phyloP scores from a whole-genome alignment of 2,113 vertebrate genomes.

The Salvelinus alpinus region DNA sequence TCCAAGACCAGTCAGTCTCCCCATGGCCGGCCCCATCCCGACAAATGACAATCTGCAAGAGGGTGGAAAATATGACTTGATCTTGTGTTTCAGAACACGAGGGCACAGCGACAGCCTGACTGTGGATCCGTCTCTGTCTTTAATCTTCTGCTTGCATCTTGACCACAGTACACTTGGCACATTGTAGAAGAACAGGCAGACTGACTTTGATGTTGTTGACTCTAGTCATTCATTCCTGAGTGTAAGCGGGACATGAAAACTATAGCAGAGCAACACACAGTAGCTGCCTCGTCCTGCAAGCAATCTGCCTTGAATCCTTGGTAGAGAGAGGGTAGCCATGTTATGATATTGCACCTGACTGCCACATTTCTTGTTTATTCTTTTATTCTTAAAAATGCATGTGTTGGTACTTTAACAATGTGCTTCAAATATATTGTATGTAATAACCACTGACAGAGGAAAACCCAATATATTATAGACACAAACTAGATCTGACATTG shows the following conservation, averaged over 20 bases:
- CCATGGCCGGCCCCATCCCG: conserved; percentile 44
- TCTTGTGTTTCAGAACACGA: conserved; percentile 32
- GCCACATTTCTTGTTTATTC: conserved; percentile 65
- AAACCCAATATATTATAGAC: not conserved
- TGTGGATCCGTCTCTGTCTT: conserved; percentile 52
- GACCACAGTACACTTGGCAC: conserved; percentile 83
- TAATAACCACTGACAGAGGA: conserved; percentile 57
- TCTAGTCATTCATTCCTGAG: conserved; percentile 59
- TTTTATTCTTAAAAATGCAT: conserved; percentile 64
- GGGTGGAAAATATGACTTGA: conserved; percentile 49
- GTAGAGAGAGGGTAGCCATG: conserved; percentile 47
- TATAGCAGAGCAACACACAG: conserved; percentile 50
- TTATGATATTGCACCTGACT: conserved; percentile 54
- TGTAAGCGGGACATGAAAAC: conserved; percentile 64
- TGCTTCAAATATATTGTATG: conserved; percentile 65
- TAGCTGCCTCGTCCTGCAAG: conserved; percentile 41
- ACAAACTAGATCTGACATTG: not conserved
- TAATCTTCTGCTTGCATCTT: conserved; percentile 81
- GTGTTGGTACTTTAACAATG: conserved; percentile 60
- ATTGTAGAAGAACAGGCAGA: conserved; percentile 51
- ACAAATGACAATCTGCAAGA: conserved; percentile 46
- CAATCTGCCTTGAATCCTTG: conserved; percentile 37
- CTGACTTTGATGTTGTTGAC: conserved; percentile 50
- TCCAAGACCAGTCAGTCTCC: conserved; percentile 54
- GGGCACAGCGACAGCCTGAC: conserved; percentile 31